A percentile compares a stretch with the other conserved stretches of the same genome.
These are phyloP conservation scores for Chaenodraco wilsoni DNA, from an alignment of 2,797 vertebrate genomes.

Conservation along the genomic window DNA sequence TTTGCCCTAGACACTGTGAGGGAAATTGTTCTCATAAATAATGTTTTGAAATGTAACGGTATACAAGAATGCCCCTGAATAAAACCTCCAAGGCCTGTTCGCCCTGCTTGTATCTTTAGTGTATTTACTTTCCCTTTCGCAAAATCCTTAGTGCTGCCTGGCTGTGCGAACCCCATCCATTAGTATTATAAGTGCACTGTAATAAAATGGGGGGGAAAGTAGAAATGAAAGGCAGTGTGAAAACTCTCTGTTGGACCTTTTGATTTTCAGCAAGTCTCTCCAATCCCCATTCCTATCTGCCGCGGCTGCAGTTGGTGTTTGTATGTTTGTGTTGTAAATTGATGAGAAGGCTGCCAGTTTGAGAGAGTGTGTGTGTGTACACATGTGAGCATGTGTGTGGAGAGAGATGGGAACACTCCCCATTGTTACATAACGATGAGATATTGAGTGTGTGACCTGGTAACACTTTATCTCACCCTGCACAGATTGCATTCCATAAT, in stretches of 20 bases:
- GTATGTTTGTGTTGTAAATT: conserved; percentile 49
- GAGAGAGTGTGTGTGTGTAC: not conserved
- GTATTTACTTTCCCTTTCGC: conserved; percentile 57
- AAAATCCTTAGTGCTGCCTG: conserved; percentile 57
- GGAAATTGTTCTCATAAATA: conserved; percentile 64
- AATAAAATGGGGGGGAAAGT: conserved; percentile 33
- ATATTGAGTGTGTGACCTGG: conserved; percentile 77
- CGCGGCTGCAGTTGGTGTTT: conserved; percentile 41
- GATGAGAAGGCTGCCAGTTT: conserved; percentile 54
- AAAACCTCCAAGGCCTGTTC: conserved; percentile 44
- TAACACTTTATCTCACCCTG: conserved; percentile 71
- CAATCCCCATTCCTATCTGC: conserved; percentile 41
- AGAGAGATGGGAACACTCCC: conserved; percentile 35
- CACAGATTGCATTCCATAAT: conserved; percentile 78
- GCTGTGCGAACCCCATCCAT: conserved; percentile 42
- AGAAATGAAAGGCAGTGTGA: conserved; percentile 35
- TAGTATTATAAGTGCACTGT: conserved; percentile 61
- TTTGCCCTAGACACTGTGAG: conserved; percentile 50
- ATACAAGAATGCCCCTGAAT: conserved; percentile 37
- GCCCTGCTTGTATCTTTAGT: conserved; percentile 35
- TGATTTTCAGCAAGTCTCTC: conserved; percentile 47
- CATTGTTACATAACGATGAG: conserved; percentile 76
- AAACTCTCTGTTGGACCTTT: conserved; percentile 46
- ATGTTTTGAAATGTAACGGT: conserved; percentile 56
- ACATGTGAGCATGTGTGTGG: conserved; percentile 17